Base-by-base conservation (phyloP, 2,888 invertebrate genomes). In the Baccha elongata region DNA sequence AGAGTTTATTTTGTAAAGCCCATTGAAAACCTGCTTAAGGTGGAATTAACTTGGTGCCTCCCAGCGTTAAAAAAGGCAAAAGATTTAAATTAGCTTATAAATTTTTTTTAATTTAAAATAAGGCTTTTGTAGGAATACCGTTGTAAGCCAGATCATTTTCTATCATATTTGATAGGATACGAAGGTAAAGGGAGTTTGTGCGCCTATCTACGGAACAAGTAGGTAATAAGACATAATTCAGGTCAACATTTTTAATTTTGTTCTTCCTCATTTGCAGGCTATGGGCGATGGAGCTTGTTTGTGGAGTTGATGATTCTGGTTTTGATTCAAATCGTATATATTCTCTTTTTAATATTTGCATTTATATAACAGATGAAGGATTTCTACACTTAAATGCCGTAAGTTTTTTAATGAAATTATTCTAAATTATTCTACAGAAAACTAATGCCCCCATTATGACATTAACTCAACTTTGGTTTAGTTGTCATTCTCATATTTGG, bases 131-230 rank as follows among this genome's bases (percentile, higher is more conserved):
- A 88, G 78, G 86, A 87, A 42, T 91, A 90, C 85, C 89, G 87
- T 84, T 88, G 87, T 68, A 91, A 91, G 55, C 91, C 92, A 23
- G 91, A 93, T 76, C 91, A 95, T 78, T 97, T 97, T 87, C 90
- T 98, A 3, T 94, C 95, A 0, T 94, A 94, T 89, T 89, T 98
- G n/a, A 90, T 98, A 3, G 96, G 96, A 0, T 95, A 97, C 89
- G 97, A 98, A 89, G 97, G 97, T 1, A 93, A 94, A 87, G 96
- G 96, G 69, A 96, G 96, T 85, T 91, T 97, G n/a, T 92, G 96
- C 1, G 94, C 95, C 0, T 96, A 94, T 88, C 91, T 97, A 19
- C 93, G 94, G 72, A 94, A 94, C 87, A 95, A 94, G 94, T 94
- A 88, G 90, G 81, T 50, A 50, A 8, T 7, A n/a, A n/a, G n/a